A percentile compares a stretch with the other conserved stretches of the same genome.
These are phyloP conservation scores for Discoglossus pictus DNA, from an alignment of 2,797 vertebrate species.

Conservation along the genomic window DNA sequence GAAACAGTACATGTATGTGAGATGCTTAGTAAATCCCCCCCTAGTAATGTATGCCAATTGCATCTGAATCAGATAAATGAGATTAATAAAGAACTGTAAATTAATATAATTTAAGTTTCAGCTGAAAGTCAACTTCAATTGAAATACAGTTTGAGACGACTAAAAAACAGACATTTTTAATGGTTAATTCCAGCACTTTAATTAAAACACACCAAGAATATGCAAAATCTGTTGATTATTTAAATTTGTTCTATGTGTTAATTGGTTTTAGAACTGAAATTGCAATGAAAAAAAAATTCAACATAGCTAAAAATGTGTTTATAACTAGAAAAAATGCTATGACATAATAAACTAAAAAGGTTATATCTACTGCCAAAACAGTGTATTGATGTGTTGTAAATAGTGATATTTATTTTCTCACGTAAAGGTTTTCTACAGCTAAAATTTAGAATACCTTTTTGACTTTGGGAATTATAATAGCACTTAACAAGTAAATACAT, in stretches of 20 bases:
- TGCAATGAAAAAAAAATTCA: neutral
- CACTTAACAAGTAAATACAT: no score
- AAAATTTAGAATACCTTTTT: no score
- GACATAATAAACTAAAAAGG: neutral
- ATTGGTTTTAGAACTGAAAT: neutral
- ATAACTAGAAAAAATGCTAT: no score
- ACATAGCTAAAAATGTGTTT: no score
- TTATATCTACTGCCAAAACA: neutral
- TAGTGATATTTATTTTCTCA: no score
- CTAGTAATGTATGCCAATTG: no score
- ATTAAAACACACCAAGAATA: constrained; percentile 61
- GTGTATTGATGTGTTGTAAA: no score
- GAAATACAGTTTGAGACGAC: constrained; percentile 60
- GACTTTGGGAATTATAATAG: no score
- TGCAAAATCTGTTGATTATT: constrained; percentile 55
- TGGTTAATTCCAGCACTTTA: constrained; percentile 63
- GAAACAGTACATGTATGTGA: no score
- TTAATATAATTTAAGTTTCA: constrained; percentile 63
- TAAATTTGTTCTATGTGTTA: neutral
- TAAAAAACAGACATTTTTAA: constrained; percentile 67
- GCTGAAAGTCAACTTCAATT: no score
- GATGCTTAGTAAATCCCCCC: no score
- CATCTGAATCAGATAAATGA: constrained; percentile 48
- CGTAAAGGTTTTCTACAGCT: no score
- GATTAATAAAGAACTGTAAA: constrained; percentile 59